phyloP scores from a whole-genome alignment of 2,113 vertebrate species.

The Antigone vipio region DNA sequence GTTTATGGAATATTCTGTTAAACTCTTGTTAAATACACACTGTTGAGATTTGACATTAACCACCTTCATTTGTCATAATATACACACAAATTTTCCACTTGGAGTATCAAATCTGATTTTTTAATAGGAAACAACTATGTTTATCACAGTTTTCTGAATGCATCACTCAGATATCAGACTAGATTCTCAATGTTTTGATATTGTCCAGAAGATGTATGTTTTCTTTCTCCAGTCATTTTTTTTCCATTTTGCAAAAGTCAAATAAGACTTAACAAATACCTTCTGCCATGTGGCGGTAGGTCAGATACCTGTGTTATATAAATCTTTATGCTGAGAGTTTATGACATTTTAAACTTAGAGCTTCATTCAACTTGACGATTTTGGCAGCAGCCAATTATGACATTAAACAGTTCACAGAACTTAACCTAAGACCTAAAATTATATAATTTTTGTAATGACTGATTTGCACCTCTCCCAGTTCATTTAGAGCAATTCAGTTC shows the following conservation, averaged over 20 bases:
- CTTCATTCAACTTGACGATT: slow-evolving; percentile 73
- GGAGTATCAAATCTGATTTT: slow-evolving; percentile 67
- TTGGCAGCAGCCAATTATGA: slow-evolving; percentile 79
- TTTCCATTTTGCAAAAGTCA: slow-evolving; percentile 74
- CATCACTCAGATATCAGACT: slow-evolving; percentile 67
- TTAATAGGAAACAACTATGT: slow-evolving; percentile 76
- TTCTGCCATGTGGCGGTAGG: slow-evolving; percentile 74
- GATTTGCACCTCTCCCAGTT: slow-evolving; percentile 52
- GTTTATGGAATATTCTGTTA: slow-evolving; percentile 47
- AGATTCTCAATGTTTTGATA: slow-evolving; percentile 81
- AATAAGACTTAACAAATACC: slow-evolving; percentile 88
- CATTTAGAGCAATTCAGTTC: slow-evolving; percentile 41
- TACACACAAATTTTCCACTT: slow-evolving; percentile 61
- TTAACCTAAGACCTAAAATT: slow-evolving; percentile 75
- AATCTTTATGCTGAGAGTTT: slow-evolving; percentile 73
- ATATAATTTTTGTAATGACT: slow-evolving; percentile 75
- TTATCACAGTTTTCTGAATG: slow-evolving; percentile 79
- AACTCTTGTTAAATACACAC: slow-evolving; percentile 45
- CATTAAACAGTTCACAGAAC: slow-evolving; percentile 78
- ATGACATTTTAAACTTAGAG: slow-evolving; percentile 77
- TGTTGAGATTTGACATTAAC: slow-evolving; percentile 64
- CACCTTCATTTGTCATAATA: slow-evolving; percentile 62
- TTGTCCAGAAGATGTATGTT: slow-evolving; percentile 86
- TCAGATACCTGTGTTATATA: slow-evolving; percentile 88
- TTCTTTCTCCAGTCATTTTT: slow-evolving; percentile 55